Evolutionary conservation across 2,888 invertebrate genomes (phyloP).

Genomic region (Tortricodes alternella): DNA sequence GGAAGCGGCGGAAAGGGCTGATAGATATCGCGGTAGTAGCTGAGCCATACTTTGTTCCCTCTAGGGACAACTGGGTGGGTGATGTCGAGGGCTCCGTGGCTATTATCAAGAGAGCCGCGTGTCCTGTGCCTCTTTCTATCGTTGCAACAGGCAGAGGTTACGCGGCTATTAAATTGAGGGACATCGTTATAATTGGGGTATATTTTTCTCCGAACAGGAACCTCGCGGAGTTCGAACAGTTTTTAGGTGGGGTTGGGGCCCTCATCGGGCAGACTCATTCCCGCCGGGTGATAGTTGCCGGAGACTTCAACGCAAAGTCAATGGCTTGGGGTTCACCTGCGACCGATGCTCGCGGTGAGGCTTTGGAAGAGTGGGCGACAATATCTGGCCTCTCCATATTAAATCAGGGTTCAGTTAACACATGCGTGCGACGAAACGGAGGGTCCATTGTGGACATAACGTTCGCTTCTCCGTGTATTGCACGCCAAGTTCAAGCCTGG

Average conservation of each 20-base stretch:
- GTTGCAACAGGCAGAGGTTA: constrained; percentile 26
- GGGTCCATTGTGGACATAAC: constrained; percentile 14
- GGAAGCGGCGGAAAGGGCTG: too few species aligned
- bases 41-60: constrained; percentile 1
- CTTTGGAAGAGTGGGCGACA: background rate
- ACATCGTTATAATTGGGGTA: constrained; percentile 21
- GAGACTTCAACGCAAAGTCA: too few species aligned
- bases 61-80: background rate
- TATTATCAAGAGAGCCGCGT: too few species aligned
- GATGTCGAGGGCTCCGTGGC: background rate
- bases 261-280: constrained; percentile 4
- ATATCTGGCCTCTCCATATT: background rate
- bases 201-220: constrained; percentile 37
- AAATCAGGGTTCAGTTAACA: background rate
- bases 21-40: constrained; percentile 23
- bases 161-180: constrained; percentile 17
- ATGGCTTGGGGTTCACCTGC: too few species aligned
- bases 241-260: constrained; percentile 15
- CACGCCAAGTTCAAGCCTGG: constrained; percentile 7
- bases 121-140: background rate
- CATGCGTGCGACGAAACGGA: background rate
- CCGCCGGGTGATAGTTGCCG: background rate
- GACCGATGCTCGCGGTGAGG: too few species aligned
- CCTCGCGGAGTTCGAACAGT: constrained; percentile 34
- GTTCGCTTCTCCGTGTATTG: constrained; percentile 5